Evolutionary conservation across 2,888 invertebrate species (phyloP).

Genomic region (Operophtera brumata): DNA sequence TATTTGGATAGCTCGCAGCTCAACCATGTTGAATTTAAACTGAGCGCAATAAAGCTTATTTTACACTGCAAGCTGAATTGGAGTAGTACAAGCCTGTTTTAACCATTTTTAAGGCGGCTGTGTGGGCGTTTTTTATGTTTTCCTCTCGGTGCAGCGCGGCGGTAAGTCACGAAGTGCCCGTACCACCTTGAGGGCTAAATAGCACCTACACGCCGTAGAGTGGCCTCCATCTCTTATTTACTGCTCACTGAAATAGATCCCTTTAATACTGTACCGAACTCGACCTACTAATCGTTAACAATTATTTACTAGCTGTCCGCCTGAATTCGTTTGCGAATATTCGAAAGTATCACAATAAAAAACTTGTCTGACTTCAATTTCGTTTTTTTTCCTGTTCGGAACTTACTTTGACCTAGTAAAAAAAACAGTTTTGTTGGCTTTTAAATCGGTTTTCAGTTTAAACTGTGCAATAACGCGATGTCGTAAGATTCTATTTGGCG

Average conservation of each 20-base stretch:
- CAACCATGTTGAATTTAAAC: background rate
- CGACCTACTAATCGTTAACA: background rate
- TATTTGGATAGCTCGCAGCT: no score
- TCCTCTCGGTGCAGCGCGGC: constrained; percentile 55
- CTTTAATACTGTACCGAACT: constrained; percentile 10
- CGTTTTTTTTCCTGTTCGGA: no score
- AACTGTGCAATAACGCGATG: no score
- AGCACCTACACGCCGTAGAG: constrained; percentile 62
- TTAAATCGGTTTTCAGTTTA: no score
- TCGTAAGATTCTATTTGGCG: no score
- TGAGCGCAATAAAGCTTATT: background rate
- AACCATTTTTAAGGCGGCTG: constrained; percentile 72
- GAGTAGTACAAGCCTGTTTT: constrained; percentile 27
- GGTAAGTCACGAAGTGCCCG: constrained; percentile 76
- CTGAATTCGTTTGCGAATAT: no score
- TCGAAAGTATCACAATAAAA: no score
- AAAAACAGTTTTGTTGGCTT: no score
- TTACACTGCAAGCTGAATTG: background rate
- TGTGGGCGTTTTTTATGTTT: constrained; percentile 57
- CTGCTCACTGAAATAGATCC: constrained; percentile 42
- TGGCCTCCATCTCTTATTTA: constrained; percentile 49
- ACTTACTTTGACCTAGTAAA: no score
- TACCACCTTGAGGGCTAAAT: constrained; percentile 77
- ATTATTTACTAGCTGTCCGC: no score
- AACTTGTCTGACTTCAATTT: no score